These are phyloP conservation scores for Bombus huntii DNA, from an alignment of 1,140 invertebrate species.

Conservation along the genomic window DNA sequence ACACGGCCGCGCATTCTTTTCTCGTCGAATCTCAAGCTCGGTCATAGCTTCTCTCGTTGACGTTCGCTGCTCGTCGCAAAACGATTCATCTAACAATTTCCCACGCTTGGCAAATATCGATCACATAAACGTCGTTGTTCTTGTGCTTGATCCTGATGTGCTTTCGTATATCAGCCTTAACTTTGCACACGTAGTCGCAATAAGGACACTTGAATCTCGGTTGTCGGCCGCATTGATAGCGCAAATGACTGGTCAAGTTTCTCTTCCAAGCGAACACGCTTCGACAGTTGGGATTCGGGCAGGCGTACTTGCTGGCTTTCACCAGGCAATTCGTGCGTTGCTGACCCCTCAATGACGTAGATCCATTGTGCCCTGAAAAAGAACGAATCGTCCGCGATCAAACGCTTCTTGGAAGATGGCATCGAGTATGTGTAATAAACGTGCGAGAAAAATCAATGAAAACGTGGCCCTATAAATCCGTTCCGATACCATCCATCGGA, in stretches of 20 bases:
- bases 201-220: conserved; percentile 83
- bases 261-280: conserved; percentile 68
- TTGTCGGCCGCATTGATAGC: conserved; percentile 83
- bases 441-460: not conserved
- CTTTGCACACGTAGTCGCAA: conserved; percentile 72
- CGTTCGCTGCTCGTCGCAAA: not conserved
- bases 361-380: conserved; percentile 50
- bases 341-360: not conserved
- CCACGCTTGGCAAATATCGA: conserved; percentile 58
- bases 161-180: conserved; percentile 62
- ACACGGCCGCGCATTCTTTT: not conserved
- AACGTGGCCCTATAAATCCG: not conserved
- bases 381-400: conserved; percentile 47
- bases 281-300: conserved; percentile 75
- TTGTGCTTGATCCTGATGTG: conserved; percentile 75
- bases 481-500: not conserved
- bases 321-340: not conserved
- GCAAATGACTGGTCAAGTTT: conserved; percentile 82
- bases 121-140: conserved; percentile 58
- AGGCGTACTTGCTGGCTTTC: conserved; percentile 24
- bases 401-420: not conserved
- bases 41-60: not conserved
- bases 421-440: not conserved
- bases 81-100: not conserved
- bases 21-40: not conserved